Evolutionary conservation across 2,797 vertebrate species (phyloP).

Genomic region (Alauda arvensis): DNA sequence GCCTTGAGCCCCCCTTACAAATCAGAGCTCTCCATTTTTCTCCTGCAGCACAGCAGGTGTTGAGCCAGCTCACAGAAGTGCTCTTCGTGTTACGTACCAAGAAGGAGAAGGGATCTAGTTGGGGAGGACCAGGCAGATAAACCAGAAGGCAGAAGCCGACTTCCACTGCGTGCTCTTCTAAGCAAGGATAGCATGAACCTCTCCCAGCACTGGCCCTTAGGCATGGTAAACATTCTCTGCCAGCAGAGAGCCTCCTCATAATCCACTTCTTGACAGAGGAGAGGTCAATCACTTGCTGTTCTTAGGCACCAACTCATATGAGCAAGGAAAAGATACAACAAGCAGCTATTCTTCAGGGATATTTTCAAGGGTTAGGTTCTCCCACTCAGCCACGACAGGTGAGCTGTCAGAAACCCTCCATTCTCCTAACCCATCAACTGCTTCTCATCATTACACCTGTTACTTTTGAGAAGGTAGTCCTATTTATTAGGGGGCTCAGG

Average conservation of each 20-base stretch:
- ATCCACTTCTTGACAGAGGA: not conserved
- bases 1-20: not conserved
- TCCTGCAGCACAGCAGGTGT: not conserved
- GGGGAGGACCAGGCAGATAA: not conserved
- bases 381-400: not conserved
- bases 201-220: not conserved
- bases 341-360: not conserved
- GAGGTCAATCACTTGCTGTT: fast-evolving
- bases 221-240: not conserved
- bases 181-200: not conserved
- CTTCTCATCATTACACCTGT: not conserved
- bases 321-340: not conserved
- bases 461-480: not conserved
- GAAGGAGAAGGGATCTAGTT: not conserved
- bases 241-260: not conserved
- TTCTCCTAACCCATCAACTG: not conserved
- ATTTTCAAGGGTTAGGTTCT: not conserved
- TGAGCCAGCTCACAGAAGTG: not conserved
- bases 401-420: not conserved
- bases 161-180: not conserved
- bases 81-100: not conserved
- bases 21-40: not conserved
- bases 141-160: not conserved
- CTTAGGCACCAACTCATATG: not conserved
- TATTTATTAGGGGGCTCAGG: not conserved